Evolutionary conservation across 2,797 vertebrate genomes (phyloP).

Genomic region (Valencia hispanica): DNA sequence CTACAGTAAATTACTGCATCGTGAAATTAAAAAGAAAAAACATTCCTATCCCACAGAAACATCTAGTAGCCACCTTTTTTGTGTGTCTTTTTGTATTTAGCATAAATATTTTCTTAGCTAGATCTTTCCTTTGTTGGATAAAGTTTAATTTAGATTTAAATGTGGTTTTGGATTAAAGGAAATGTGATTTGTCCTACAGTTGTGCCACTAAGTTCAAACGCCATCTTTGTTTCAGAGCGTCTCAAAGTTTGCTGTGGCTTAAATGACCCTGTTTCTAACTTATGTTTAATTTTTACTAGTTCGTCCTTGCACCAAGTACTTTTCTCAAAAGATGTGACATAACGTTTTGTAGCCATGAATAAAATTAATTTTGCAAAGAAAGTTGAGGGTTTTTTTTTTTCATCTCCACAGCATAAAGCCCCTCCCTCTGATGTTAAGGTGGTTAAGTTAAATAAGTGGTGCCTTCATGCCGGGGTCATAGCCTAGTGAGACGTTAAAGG

Average conservation of each 20-base stretch:
- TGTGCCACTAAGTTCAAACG: constrained; percentile 43
- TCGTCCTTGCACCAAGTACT: constrained; percentile 17
- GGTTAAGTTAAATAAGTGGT: no score
- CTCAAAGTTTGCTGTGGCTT: no score
- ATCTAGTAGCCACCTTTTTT: neutral
- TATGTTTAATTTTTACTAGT: neutral
- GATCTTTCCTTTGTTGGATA: neutral
- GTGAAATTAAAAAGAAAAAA: neutral
- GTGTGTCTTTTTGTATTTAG: neutral
- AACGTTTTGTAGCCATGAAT: constrained; percentile 45
- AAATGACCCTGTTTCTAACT: neutral
- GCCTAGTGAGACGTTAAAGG: no score
- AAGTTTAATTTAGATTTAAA: no score
- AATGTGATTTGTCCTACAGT: constrained; percentile 1
- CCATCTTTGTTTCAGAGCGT: constrained; percentile 14
- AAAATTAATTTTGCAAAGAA: constrained; percentile 57
- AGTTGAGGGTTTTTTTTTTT: no score
- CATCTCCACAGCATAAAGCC: no score
- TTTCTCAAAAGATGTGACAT: constrained; percentile 12
- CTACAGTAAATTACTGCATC: neutral
- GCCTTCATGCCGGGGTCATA: no score
- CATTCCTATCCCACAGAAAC: neutral
- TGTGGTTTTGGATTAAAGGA: neutral
- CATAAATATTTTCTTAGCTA: neutral
- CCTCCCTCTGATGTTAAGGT: neutral